These are phyloP conservation scores for Genyomyrus donnyi DNA, from an alignment of 2,113 vertebrate genomes.

Conservation along the genomic window DNA sequence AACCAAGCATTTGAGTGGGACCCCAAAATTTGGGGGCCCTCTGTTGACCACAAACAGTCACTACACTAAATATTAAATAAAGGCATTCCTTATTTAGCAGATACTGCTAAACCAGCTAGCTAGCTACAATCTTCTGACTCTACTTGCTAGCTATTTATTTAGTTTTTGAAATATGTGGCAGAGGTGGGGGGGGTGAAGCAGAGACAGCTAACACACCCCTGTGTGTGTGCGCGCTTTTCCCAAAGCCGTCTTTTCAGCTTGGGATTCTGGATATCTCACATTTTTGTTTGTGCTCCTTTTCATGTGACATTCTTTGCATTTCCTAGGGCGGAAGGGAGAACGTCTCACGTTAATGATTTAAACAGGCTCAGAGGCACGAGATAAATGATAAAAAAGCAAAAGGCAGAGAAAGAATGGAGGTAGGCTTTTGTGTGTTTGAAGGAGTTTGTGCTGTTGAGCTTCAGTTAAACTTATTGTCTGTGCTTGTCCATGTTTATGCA, in stretches of 20 bases:
- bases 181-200: neutral
- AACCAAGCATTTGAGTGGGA: neutral
- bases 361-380: conserved; percentile 13
- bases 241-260: neutral
- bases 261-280: neutral
- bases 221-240: neutral
- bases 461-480: neutral
- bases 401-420: neutral
- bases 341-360: conserved; percentile 54
- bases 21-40: neutral
- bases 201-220: neutral
- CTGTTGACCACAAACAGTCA: neutral
- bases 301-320: neutral
- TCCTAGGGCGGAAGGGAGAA: neutral
- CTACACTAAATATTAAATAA: neutral
- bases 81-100: neutral
- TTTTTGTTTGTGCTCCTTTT: neutral
- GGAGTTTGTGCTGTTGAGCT: neutral
- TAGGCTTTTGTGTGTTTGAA: neutral
- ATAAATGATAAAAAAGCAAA: conserved; percentile 13
- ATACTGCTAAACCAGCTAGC: neutral
- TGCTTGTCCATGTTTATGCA: neutral
- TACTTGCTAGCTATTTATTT: neutral
- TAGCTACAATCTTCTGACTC: neutral
- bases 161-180: too few relatives aligned